These are phyloP conservation scores for Zosterops hypoxanthus DNA, from an alignment of 2,113 vertebrate genomes.

Conservation along the genomic window DNA sequence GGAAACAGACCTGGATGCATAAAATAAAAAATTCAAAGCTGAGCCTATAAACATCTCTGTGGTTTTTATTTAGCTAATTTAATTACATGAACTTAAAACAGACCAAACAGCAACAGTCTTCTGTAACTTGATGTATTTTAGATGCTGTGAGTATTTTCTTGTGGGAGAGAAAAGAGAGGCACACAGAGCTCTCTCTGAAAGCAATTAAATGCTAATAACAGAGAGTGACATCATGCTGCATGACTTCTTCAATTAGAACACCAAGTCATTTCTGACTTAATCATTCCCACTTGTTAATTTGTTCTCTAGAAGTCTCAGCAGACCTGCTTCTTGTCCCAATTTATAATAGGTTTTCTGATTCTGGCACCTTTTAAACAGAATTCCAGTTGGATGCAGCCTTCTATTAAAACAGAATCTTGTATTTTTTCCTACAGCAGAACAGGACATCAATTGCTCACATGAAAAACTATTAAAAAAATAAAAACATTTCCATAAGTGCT, in stretches of 20 bases:
- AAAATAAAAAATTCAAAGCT: slow-evolving; percentile 36
- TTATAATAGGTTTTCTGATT: slow-evolving; percentile 33
- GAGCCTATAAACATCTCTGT: slow-evolving; percentile 23
- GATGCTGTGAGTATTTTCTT: slow-evolving; percentile 51
- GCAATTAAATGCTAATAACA: slow-evolving; percentile 69
- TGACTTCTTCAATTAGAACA: slow-evolving; percentile 69
- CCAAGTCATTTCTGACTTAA: slow-evolving; percentile 64
- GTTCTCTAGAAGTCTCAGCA: slow-evolving; percentile 38
- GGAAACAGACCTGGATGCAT: slow-evolving; percentile 25
- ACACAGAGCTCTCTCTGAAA: slow-evolving; percentile 59
- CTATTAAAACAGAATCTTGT: background rate
- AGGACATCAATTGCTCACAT: background rate
- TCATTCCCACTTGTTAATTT: slow-evolving; percentile 73
- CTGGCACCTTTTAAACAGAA: slow-evolving; percentile 40
- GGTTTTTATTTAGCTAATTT: slow-evolving; percentile 66
- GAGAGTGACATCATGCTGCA: slow-evolving; percentile 66
- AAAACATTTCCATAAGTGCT: background rate
- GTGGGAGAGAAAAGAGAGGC: slow-evolving; percentile 30
- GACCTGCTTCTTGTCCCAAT: slow-evolving; percentile 22
- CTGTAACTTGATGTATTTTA: slow-evolving; percentile 56
- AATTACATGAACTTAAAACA: slow-evolving; percentile 70
- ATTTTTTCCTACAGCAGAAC: background rate
- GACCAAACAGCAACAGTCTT: slow-evolving; percentile 56
- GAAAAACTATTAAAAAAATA: background rate
- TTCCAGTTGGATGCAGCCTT: background rate